phyloP scores from a whole-genome alignment of 2,888 invertebrate genomes.

The Orchesellides sinensis region DNA sequence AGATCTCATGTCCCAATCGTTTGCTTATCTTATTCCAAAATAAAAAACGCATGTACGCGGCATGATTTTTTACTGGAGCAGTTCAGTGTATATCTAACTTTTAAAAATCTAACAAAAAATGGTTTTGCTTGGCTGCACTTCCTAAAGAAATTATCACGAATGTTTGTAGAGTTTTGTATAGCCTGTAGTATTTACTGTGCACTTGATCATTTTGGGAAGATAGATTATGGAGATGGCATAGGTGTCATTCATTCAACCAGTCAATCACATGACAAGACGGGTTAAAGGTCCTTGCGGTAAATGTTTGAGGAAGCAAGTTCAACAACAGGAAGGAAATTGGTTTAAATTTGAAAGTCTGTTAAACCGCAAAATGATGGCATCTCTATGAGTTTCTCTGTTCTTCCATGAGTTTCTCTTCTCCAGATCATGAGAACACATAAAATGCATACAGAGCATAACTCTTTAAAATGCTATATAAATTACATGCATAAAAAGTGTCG shows the following conservation, averaged over 20 bases:
- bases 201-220: constrained; percentile 16
- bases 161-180: not conserved
- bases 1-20: constrained; percentile 27
- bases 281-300: constrained; percentile 51
- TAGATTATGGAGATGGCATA: constrained; percentile 29
- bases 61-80: not conserved
- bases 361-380: not conserved
- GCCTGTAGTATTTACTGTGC: not conserved
- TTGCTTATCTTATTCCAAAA: constrained; percentile 3
- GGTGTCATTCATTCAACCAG: constrained; percentile 52
- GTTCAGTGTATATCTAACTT: not conserved
- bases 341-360: not conserved
- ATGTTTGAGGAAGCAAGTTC: constrained; percentile 19
- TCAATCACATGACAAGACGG: constrained; percentile 53
- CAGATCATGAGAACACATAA: too few relatives aligned
- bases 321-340: not conserved
- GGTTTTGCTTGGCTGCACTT: not conserved
- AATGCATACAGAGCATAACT: too few relatives aligned
- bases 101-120: not conserved
- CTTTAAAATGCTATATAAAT: too few relatives aligned
- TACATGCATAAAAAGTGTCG: too few relatives aligned
- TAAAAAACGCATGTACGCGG: not conserved
- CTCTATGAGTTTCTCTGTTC: not conserved
- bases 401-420: not conserved
- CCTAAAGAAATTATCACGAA: constrained; percentile 12